Conservation (phyloP, 2,797 vertebrate species). For the Lacerta viridis region DNA sequence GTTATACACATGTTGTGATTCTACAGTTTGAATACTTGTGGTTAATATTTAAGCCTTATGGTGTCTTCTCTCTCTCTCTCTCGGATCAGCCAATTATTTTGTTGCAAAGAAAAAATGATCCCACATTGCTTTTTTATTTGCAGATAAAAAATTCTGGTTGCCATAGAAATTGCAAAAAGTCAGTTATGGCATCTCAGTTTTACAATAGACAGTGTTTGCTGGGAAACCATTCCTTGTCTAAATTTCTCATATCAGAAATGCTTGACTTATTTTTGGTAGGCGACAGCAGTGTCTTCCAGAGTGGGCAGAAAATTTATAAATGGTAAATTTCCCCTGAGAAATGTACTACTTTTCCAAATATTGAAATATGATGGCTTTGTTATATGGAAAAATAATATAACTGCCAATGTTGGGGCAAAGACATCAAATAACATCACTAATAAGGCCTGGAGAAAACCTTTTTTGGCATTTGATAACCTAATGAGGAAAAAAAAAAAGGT, state of each 20-base stretch:
- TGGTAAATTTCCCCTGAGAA: neutral
- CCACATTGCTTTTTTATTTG: slow-evolving; percentile 68
- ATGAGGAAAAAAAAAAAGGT: neutral
- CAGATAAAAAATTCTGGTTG: slow-evolving; percentile 81
- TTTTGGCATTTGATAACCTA: neutral
- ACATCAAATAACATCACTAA: neutral
- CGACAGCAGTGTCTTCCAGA: neutral
- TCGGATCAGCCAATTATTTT: slow-evolving; percentile 60
- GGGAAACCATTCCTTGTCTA: slow-evolving; percentile 73
- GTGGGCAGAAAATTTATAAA: neutral
- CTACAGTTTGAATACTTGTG: slow-evolving; percentile 38
- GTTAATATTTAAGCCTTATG: slow-evolving; percentile 45
- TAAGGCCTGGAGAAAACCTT: neutral
- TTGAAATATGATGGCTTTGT: neutral
- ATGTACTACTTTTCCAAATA: neutral
- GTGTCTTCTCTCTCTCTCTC: slow-evolving; percentile 36
- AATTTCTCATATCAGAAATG: slow-evolving; percentile 55
- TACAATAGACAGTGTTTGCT: slow-evolving; percentile 77
- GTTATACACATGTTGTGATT: slow-evolving; percentile 21
- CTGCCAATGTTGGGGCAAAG: no score
- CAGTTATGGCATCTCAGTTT: slow-evolving; percentile 73
- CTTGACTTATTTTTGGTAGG: slow-evolving; percentile 52
- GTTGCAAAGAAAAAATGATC: slow-evolving; percentile 63
- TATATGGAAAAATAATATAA: neutral
- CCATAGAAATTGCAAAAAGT: slow-evolving; percentile 81